Evolutionary conservation across 2,797 vertebrate genomes (phyloP), one percentile per base, ranked within the genome.

Genomic region (Apogon hyalosoma): DNA sequence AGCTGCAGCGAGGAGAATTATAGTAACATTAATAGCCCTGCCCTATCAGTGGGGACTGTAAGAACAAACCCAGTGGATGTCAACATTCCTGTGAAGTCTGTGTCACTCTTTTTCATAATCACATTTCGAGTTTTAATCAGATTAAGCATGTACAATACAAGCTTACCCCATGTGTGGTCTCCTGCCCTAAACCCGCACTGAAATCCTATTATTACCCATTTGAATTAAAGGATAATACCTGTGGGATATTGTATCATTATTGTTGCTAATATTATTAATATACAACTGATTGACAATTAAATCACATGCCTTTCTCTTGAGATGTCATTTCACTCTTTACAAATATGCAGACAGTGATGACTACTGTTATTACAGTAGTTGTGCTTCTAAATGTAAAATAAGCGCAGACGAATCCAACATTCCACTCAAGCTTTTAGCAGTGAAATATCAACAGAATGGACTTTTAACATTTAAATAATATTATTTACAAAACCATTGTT

Each of bases 101-200:
- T 93, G 91, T 93, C 90, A 88, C 83, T 93, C 85, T 85, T 85
- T 89, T 88, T 89, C 84, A 88, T 90, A 91, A 92, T 92, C 90
- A 91, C 85, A 86, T 88, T 91, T 90, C 84, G 87, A 87, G 80
- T 83, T 90, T 89, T 93, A 93, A 94, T 92, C 91, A 79, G 91
- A 92, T 93, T 92, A 93, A 85, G 82, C 87, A 87, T 90, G 89
- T 89, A 91, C 88, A 92, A 92, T 93, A 88, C 84, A 76, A 79
- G 89, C 82, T 92, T 91, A 92, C 79, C 82, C 77, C 84, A 89
- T 91, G 92, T 93, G 93, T 94, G 93, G 93, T 93, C 93, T 92
- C 83, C 82, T 76, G 74, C 63, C 65, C 62, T 72, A 66, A 88
- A 84, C 77, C 77, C 54, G 76, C 57, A 69, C 81, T 70, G 69